These are phyloP conservation scores for Elachura formosa DNA, from an alignment of 2,113 vertebrate species.

Conservation along the genomic window DNA sequence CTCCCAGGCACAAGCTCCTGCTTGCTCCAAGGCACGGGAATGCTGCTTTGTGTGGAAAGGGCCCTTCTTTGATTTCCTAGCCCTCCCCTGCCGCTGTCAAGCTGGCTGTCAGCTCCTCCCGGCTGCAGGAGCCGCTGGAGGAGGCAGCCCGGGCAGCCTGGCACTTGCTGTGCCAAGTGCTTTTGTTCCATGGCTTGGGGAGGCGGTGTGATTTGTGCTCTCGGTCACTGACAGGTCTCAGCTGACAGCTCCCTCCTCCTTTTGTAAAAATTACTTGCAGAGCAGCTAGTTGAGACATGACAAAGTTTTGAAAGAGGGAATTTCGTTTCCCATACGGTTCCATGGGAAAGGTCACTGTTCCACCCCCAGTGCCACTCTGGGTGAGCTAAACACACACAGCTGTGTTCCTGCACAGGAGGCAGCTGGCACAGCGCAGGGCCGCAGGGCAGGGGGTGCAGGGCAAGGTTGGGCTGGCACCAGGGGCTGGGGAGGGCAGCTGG, in stretches of 20 bases:
- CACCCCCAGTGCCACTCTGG: background rate
- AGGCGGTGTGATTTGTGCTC: conserved; percentile 7
- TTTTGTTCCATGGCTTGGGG: conserved; percentile 2
- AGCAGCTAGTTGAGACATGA: conserved; percentile 69
- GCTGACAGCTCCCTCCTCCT: conserved; percentile 60
- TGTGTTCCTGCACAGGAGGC: background rate
- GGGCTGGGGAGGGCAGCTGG: background rate
- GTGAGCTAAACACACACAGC: conserved; percentile 5
- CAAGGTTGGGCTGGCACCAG: background rate
- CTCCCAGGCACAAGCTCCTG: conserved; percentile 56
- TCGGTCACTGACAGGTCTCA: conserved; percentile 59
- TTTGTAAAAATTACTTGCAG: conserved; percentile 40
- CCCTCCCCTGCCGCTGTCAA: background rate
- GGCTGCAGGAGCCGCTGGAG: background rate
- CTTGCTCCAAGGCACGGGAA: conserved; percentile 35
- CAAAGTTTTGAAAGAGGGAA: conserved; percentile 66
- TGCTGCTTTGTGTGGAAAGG: background rate
- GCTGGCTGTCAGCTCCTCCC: background rate
- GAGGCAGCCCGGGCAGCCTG: background rate
- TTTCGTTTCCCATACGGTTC: background rate
- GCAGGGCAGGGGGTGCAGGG: background rate
- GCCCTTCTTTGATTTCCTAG: conserved; percentile 9
- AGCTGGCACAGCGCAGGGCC: background rate
- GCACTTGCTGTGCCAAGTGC: background rate
- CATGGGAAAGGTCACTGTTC: conserved; percentile 44